A percentile compares a stretch with the other conserved stretches of the same genome.
Evolutionary conservation across 2,113 vertebrate species (phyloP).

Genomic region (Laticauda colubrina): DNA sequence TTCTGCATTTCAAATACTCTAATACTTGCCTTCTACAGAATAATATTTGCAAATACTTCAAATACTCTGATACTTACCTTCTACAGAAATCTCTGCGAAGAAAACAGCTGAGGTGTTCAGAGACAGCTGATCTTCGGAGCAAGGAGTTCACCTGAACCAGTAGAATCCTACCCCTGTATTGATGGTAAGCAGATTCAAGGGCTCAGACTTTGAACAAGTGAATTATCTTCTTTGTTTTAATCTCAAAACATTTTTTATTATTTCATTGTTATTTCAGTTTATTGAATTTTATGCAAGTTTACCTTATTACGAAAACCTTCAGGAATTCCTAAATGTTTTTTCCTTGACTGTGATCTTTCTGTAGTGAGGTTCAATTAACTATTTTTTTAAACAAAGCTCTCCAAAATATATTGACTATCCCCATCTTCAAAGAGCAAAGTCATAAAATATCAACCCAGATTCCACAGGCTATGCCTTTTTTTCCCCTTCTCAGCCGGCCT

Average conservation of each 20-base stretch:
- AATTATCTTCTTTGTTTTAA: background rate
- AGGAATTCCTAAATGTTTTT: background rate
- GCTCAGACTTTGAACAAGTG: background rate
- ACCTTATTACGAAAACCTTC: background rate
- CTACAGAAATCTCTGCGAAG: too few species aligned
- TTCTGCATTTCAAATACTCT: too few species aligned
- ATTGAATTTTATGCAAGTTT: background rate
- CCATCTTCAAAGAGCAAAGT: background rate
- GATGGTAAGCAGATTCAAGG: background rate
- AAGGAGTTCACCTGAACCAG: too few species aligned
- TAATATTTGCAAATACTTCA: too few species aligned
- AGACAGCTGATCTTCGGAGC: too few species aligned
- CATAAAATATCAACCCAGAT: background rate
- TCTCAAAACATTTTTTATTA: background rate
- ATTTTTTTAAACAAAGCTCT: background rate
- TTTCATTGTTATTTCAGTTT: background rate
- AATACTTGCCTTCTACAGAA: too few species aligned
- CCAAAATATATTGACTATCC: background rate
- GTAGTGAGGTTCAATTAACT: background rate
- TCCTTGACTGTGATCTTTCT: background rate
- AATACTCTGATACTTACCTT: too few species aligned
- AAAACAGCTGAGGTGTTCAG: too few species aligned
- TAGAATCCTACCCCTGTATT: background rate
- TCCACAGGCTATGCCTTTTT: background rate
- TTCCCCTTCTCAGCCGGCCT: background rate